phyloP scores from a whole-genome alignment of 2,888 invertebrate species.

The Tetragonisca angustula region DNA sequence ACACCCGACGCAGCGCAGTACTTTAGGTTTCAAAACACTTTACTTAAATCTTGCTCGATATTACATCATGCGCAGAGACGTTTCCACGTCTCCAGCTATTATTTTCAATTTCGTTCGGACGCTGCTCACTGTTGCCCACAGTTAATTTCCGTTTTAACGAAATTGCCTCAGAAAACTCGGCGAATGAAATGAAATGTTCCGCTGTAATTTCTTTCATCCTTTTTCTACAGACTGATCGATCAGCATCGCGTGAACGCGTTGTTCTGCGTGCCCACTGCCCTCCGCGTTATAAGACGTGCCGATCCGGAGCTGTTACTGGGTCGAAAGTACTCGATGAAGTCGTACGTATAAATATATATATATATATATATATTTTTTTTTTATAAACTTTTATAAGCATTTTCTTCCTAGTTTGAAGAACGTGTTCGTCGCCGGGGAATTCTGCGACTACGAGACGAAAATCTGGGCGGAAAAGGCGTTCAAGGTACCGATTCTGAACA shows the following conservation, averaged over 20 bases:
- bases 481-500: conserved; percentile 92
- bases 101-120: not conserved
- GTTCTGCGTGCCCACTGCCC: conserved; percentile 96
- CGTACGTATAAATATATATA: conserved; percentile 80
- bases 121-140: too few relatives aligned
- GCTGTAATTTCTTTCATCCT: not conserved
- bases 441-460: conserved; percentile 96
- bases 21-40: conserved; percentile 88
- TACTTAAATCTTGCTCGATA: not conserved
- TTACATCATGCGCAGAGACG: too few relatives aligned
- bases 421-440: conserved; percentile 95
- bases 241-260: conserved; percentile 94
- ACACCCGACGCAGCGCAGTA: conserved; percentile 97
- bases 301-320: conserved; percentile 91
- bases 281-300: conserved; percentile 92
- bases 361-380: too few relatives aligned
- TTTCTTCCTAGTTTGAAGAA: conserved; percentile 85
- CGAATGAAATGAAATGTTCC: not conserved
- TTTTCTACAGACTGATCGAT: conserved; percentile 89
- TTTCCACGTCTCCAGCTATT: not conserved
- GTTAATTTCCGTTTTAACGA: not conserved
- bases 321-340: conserved; percentile 89
- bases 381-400: too few relatives aligned
- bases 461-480: conserved; percentile 90
- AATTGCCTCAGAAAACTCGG: not conserved